Evolutionary conservation across 23 tunicate species (phyloP), one percentile per base, ranked within the genome.

Genomic region (Halocynthia roretzi): DNA sequence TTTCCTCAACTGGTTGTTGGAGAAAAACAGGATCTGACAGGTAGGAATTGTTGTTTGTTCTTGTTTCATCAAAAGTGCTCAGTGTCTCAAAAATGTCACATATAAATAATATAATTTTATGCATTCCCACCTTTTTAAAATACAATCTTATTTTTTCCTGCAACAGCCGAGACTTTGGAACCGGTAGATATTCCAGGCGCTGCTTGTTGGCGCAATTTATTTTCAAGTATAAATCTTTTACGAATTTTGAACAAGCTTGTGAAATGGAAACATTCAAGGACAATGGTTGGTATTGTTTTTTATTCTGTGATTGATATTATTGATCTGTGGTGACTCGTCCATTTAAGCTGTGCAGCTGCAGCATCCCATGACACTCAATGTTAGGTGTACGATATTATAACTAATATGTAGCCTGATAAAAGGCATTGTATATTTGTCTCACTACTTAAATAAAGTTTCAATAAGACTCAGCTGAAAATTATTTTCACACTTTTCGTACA

Each of bases 211-310:
- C 73, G 96, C 62, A 95, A 95, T 63, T 63, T 95, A 51, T 95
- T 88, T 69, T 95, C 99, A 15, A 77, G 91, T 53, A 95, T 95
- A 67, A 84, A 77, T 69, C 81, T 95, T 5, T 82, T 95, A 17
- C 71, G 99, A 79, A 88, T 95, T 51, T 80, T 95, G 14, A 91
- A 89, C 76, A 95, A 95, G 78, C 84, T 95, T 10, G 95, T 95
- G 56, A 95, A 95, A 66, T 81, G 88, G 85, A 95, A 95, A 77
- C 96, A 91, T 62, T 95, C 96, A 48, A 67, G 99, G 10, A 84
- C 96, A 12, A 95, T 95, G 90, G 95, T 91, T 57, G 6, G 77
- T 77, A 11, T 71, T n/a, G 70, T 5, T 58, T 31, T 31, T 31
- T 31, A 31, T 31, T 31, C 44, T 31, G 44, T 31, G 2, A 31